phyloP scores from a whole-genome alignment of 1,140 invertebrate genomes.

The Alviniconcha marisindica region DNA sequence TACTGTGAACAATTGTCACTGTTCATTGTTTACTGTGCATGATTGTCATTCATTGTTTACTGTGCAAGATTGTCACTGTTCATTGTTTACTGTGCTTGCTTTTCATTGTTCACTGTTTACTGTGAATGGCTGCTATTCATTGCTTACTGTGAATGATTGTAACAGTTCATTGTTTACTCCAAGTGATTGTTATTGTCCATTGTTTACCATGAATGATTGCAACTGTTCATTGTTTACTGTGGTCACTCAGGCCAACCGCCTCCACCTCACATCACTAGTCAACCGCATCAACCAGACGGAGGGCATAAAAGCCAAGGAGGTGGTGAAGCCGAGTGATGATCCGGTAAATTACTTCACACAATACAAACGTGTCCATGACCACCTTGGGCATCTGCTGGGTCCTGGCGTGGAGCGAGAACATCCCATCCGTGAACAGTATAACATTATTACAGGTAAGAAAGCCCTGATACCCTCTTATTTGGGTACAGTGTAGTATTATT shows the following conservation, averaged over 20 bases:
- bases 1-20: too few species aligned
- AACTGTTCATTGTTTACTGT: too few species aligned
- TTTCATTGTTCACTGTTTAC: too few species aligned
- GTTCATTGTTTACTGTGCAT: too few species aligned
- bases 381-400: constrained; percentile 59
- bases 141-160: too few species aligned
- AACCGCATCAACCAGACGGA: constrained; percentile 63
- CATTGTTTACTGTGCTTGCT: too few species aligned
- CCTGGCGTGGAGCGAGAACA: constrained; percentile 55
- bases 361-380: constrained; percentile 65
- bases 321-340: constrained; percentile 41
- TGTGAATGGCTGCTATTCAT: too few species aligned
- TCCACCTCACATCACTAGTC: constrained; percentile 56
- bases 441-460: constrained; percentile 63
- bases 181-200: too few species aligned
- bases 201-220: too few species aligned
- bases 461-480: not conserved
- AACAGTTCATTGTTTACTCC: too few species aligned
- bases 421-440: constrained; percentile 58
- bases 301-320: constrained; percentile 53
- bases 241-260: constrained; percentile 61
- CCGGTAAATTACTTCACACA: constrained; percentile 62
- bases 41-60: too few species aligned
- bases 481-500: not conserved
- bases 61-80: too few species aligned